A percentile compares a stretch with the other conserved stretches of the same genome.
Evolutionary conservation across 2,888 invertebrate genomes (phyloP).

Genomic region (Tineola bisselliella): DNA sequence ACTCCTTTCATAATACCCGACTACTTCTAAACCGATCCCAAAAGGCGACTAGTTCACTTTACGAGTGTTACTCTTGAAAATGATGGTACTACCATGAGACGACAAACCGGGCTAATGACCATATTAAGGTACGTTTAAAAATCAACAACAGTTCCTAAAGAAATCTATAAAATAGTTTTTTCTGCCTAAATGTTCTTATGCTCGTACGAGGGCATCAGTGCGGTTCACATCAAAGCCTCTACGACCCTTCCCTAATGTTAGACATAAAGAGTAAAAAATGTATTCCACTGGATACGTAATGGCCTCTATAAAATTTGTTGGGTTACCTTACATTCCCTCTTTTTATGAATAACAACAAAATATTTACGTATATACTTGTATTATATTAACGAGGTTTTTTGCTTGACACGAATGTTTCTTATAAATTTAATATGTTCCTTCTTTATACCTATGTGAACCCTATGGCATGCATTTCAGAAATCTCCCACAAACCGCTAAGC

Average conservation of each 20-base stretch:
- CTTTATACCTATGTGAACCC: too few species aligned
- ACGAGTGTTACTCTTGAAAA: too few species aligned
- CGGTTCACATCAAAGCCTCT: slow-evolving; percentile 10
- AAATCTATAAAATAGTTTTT: slow-evolving; percentile 7
- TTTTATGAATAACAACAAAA: slow-evolving; percentile 9
- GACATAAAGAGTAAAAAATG: slow-evolving; percentile 27
- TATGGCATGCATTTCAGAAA: too few species aligned
- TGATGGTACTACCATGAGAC: too few species aligned
- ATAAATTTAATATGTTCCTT: too few species aligned
- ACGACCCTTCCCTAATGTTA: slow-evolving; percentile 19
- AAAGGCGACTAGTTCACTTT: too few species aligned
- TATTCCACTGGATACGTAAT: slow-evolving; percentile 26
- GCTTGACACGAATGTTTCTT: too few species aligned
- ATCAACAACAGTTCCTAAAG: background rate
- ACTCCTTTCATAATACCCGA: too few species aligned
- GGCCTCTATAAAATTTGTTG: slow-evolving; percentile 27
- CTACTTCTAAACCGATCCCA: too few species aligned
- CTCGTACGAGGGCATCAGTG: background rate
- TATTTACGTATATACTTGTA: background rate
- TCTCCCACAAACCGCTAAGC: too few species aligned
- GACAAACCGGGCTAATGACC: too few species aligned
- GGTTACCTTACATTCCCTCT: slow-evolving; percentile 6
- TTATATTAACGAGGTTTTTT: background rate
- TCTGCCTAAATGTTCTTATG: background rate
- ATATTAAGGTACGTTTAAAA: background rate